phyloP scores from a whole-genome alignment of 2,113 vertebrate species.

The Urocolius indicus region DNA sequence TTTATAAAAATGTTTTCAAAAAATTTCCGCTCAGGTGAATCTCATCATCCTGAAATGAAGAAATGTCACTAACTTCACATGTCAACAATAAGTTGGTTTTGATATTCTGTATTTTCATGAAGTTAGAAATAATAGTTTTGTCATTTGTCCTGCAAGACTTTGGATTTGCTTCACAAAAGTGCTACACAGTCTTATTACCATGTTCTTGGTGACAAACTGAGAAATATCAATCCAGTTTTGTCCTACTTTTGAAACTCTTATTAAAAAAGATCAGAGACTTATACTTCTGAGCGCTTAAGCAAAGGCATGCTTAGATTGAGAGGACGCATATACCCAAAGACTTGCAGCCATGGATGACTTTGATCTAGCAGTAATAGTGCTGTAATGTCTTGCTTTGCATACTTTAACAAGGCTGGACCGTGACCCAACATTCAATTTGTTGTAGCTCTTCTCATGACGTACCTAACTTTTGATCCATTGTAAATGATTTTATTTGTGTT shows the following conservation, averaged over 20 bases:
- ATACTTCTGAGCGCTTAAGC: background rate
- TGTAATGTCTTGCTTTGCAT: background rate
- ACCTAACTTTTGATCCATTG: background rate
- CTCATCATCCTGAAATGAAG: conserved; percentile 1
- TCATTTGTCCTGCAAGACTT: background rate
- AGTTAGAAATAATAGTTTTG: background rate
- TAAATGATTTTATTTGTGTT: background rate
- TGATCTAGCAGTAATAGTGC: background rate
- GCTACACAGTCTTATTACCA: background rate
- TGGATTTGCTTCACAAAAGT: background rate
- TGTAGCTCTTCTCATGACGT: background rate
- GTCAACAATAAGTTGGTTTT: background rate
- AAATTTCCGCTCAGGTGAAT: background rate
- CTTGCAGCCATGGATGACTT: background rate
- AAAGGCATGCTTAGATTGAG: background rate
- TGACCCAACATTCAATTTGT: background rate
- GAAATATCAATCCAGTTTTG: background rate
- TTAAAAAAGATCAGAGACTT: background rate
- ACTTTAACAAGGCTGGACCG: background rate
- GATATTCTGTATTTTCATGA: background rate
- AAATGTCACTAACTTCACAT: background rate
- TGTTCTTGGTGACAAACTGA: background rate
- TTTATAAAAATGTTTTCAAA: background rate
- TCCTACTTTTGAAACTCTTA: background rate
- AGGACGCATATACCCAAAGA: background rate